phyloP scores from a whole-genome alignment of 2,113 vertebrate genomes.

The Struthidea cinerea region DNA sequence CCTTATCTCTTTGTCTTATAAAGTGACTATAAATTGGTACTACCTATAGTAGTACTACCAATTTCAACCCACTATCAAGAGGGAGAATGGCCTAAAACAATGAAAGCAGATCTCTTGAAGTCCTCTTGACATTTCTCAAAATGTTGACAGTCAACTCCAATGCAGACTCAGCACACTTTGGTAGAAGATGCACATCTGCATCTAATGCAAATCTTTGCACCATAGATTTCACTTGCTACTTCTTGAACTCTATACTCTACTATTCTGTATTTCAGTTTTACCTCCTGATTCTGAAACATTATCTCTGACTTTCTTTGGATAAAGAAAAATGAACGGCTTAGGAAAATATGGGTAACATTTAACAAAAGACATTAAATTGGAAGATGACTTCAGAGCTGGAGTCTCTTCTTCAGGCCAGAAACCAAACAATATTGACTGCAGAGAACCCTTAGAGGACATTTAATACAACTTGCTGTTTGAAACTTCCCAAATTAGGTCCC shows the following conservation, averaged over 20 bases:
- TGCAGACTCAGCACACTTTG: background rate
- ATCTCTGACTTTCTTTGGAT: background rate
- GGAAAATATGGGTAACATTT: background rate
- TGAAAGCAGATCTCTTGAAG: background rate
- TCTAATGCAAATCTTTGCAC: background rate
- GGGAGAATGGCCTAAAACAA: background rate
- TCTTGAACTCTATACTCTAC: background rate
- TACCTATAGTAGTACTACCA: background rate
- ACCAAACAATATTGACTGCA: background rate
- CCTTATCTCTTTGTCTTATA: background rate
- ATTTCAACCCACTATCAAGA: background rate
- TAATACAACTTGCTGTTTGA: background rate
- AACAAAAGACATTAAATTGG: background rate
- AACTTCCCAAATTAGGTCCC: background rate
- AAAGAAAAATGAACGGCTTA: background rate
- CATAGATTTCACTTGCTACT: background rate
- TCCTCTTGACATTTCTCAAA: background rate
- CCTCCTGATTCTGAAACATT: background rate
- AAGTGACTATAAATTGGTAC: accelerated
- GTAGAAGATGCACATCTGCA: background rate
- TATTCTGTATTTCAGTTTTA: background rate
- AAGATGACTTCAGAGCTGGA: background rate
- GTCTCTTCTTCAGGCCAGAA: background rate
- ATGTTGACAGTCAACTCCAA: background rate
- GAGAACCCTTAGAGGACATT: background rate